These are phyloP conservation scores for Gryon sp. DNA, from an alignment of 1,140 invertebrate genomes.

Conservation along the genomic window DNA sequence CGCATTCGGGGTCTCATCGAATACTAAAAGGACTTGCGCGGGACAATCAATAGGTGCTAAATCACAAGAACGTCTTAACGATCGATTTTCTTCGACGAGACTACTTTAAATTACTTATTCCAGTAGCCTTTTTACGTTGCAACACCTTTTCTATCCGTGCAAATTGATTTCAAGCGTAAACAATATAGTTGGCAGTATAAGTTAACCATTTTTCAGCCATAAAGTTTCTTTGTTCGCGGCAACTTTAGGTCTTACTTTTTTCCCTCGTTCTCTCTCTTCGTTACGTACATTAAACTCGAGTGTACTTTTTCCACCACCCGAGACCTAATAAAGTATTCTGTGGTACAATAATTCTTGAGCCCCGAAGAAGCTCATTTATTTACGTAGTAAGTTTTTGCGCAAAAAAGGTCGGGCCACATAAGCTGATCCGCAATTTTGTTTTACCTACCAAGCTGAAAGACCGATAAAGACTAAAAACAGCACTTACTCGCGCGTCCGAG, in stretches of 20 bases:
- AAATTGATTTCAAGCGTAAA: slow-evolving; percentile 39
- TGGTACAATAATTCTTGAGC: slow-evolving; percentile 40
- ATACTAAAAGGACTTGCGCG: slow-evolving; percentile 32
- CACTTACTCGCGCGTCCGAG: slow-evolving; percentile 61
- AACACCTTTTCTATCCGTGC: not conserved
- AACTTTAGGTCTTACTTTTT: not conserved
- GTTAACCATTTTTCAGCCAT: slow-evolving; percentile 33
- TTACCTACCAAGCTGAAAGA: slow-evolving; percentile 39
- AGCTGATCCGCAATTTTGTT: slow-evolving; percentile 55
- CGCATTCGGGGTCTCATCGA: slow-evolving; percentile 33
- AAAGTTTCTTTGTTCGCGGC: slow-evolving; percentile 15
- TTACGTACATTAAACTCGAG: slow-evolving; percentile 23
- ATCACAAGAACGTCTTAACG: slow-evolving; percentile 18
- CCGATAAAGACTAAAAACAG: slow-evolving; percentile 64
- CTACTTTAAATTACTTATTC: slow-evolving; percentile 16
- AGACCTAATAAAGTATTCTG: slow-evolving; percentile 44
- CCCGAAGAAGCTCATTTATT: slow-evolving; percentile 54
- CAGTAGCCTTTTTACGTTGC: slow-evolving; percentile 11
- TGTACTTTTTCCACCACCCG: slow-evolving; percentile 5
- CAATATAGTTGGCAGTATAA: slow-evolving; percentile 19
- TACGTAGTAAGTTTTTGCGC: slow-evolving; percentile 38
- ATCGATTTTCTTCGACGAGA: slow-evolving; percentile 15
- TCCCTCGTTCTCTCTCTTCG: too few species aligned
- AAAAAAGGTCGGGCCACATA: slow-evolving; percentile 22
- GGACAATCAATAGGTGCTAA: slow-evolving; percentile 33